Conservation (phyloP, 1,140 invertebrate species). For the Gryllus bimaculatus region DNA sequence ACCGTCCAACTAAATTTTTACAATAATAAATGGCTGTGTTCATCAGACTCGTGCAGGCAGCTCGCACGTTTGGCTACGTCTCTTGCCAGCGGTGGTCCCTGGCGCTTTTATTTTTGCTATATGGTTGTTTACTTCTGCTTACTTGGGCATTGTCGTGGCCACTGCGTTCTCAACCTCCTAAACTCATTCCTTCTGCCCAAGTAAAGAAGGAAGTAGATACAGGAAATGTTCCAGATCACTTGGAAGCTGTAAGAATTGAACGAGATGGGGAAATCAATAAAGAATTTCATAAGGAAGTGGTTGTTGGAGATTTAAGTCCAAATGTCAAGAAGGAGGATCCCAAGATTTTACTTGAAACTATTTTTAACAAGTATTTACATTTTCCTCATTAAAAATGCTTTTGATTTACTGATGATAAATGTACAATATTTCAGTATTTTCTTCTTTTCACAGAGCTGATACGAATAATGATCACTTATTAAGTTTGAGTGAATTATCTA, state of each 20-base stretch:
- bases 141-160: slow-evolving; percentile 33
- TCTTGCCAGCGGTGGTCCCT: slow-evolving; percentile 30
- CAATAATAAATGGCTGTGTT: not conserved
- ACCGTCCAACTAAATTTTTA: not conserved
- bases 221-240: slow-evolving; percentile 18
- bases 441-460: slow-evolving; percentile 50
- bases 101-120: slow-evolving; percentile 31
- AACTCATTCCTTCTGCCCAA: not conserved
- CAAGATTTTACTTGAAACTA: slow-evolving; percentile 37
- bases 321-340: slow-evolving; percentile 35
- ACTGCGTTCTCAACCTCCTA: slow-evolving; percentile 29
- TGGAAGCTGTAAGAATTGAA: slow-evolving; percentile 6
- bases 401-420: not conserved
- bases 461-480: slow-evolving; percentile 48
- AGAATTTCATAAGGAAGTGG: not conserved
- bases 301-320: slow-evolving; percentile 29
- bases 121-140: slow-evolving; percentile 30
- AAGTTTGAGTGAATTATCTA: slow-evolving; percentile 53
- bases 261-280: slow-evolving; percentile 19
- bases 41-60: not conserved
- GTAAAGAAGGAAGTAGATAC: not conserved
- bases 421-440: not conserved
- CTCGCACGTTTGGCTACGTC: not conserved
- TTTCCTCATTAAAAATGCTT: slow-evolving; percentile 15
- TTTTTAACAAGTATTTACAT: slow-evolving; percentile 36